Conservation (phyloP, 2,113 vertebrate genomes). For the Edolisoma coerulescens region DNA sequence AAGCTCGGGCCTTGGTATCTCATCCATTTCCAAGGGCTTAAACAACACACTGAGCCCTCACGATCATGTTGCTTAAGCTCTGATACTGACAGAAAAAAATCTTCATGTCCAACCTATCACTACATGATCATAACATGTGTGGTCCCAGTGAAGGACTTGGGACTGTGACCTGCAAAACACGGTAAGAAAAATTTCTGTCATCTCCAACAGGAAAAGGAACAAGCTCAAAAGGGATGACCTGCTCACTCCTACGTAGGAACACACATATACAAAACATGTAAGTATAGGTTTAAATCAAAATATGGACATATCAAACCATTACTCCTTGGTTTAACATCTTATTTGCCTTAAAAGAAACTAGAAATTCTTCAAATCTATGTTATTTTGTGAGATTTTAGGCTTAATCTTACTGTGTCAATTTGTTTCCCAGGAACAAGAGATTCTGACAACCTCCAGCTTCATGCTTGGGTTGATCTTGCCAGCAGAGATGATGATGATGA, state of each 20-base stretch:
- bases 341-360: neutral
- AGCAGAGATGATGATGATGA: neutral
- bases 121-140: neutral
- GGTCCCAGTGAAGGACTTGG: neutral
- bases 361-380: neutral
- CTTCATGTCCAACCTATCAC: neutral
- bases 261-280: neutral
- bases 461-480: neutral
- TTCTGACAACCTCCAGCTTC: neutral
- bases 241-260: neutral
- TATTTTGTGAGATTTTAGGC: neutral
- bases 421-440: neutral
- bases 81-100: neutral
- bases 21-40: neutral
- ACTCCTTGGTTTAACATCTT: neutral
- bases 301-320: neutral
- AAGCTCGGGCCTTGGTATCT: neutral
- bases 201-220: neutral
- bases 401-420: neutral
- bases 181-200: neutral
- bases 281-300: neutral
- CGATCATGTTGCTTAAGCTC: neutral
- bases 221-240: neutral
- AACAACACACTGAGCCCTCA: neutral
- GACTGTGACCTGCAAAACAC: neutral